Percentiles rank a stretch among this genome's conserved stretches.
Conservation (phyloP, 2,113 vertebrate species). For the Ondatra zibethicus region DNA sequence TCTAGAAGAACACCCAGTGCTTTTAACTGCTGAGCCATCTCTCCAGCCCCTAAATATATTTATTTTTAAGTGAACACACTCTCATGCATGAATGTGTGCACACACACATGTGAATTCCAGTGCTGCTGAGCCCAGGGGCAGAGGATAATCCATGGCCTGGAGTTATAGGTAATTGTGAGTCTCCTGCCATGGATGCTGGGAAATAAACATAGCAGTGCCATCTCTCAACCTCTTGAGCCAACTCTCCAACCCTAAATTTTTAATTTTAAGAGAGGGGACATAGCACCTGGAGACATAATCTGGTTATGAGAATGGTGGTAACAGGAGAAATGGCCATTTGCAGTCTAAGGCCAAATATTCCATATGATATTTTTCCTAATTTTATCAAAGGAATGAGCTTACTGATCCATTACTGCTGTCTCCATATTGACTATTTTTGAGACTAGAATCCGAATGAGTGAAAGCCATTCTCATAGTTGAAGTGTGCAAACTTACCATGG, state of each 20-base stretch:
- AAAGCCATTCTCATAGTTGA: not conserved
- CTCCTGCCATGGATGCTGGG: not conserved
- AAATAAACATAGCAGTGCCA: not conserved
- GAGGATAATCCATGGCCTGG: not conserved
- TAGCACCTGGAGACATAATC: not conserved
- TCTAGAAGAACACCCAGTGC: no score
- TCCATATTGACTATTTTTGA: constrained; percentile 5
- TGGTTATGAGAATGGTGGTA: not conserved
- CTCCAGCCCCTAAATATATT: not conserved
- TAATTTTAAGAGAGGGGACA: not conserved
- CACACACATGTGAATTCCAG: not conserved
- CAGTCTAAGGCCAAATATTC: not conserved
- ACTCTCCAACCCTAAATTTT: not conserved
- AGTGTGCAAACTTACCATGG: not conserved
- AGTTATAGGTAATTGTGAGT: not conserved
- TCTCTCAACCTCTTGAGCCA: not conserved
- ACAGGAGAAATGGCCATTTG: not conserved
- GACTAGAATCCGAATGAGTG: not conserved
- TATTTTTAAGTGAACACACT: not conserved
- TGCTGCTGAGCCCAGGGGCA: not conserved
- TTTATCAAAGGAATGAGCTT: not conserved
- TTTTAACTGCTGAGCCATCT: no score
- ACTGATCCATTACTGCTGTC: not conserved
- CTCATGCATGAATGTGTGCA: no score
- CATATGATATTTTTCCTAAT: not conserved